Evolutionary conservation across 2,113 vertebrate genomes (phyloP), one percentile per base, ranked within the genome.

Genomic region (Numenius arquata): DNA sequence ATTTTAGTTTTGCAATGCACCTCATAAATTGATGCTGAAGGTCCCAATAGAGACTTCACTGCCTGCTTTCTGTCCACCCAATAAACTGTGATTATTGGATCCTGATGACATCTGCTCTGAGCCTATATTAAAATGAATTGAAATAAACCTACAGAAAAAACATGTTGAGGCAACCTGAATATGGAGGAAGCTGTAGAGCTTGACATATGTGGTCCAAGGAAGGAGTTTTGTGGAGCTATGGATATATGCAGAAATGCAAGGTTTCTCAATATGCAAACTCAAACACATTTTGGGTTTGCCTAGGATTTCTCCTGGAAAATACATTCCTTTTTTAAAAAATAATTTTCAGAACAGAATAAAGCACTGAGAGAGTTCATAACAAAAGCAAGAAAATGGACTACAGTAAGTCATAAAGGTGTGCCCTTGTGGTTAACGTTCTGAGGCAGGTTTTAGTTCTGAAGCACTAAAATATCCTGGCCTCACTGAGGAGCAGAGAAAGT

Each of bases 21-120:
- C 84, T 93, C 86, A 94, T 94, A 90, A 95, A 97, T 52, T 90
- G 89, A 82, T 90, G 83, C 27, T 72, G 86, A 83, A 92, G 90
- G 90, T 96, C 90, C 86, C 92, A 72, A 22, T 45, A 85, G 93
- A 94, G 84, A 76, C 87, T 87, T 92, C 80, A 70, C 73, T 84
- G 88, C 48, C 52, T 87, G 67, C 71, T 93, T 91, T 81, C 83
- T 92, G 89, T 96, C 86, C 88, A 95, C 66, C 76, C 90, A 89
- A 96, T 94, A 94, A 94, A 94, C 68, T 90, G 82, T 78, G 90
- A 92, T 97, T 97, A 96, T 96, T 95, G 92, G 90, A 94, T 93
- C 82, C 72, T 90, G 91, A 93, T 94, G 95, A 84, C 85, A 84
- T 90, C 65, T 95, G 50, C 78, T 96, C 79, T 59, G 76, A 90